These are phyloP conservation scores for Ischnura elegans DNA, from an alignment of 2,888 invertebrate species.

Conservation along the genomic window DNA sequence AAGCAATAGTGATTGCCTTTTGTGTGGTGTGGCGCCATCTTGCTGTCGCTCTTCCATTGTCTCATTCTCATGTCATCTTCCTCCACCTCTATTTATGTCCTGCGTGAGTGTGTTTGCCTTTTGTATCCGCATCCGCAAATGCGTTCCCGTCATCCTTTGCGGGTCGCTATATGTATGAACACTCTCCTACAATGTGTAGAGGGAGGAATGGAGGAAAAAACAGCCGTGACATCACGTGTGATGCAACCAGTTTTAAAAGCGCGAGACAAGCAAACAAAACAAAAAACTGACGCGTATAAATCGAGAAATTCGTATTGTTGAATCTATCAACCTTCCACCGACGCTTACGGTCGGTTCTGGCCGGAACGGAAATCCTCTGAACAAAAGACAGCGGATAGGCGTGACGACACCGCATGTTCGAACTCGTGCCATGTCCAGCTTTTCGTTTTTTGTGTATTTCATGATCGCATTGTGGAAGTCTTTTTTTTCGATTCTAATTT, in stretches of 20 bases:
- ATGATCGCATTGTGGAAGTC: background rate
- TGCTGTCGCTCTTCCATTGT: background rate
- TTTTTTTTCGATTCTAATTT: background rate
- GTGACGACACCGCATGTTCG: background rate
- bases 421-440: background rate
- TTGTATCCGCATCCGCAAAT: background rate
- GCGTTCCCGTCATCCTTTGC: background rate
- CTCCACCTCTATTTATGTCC: background rate
- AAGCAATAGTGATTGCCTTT: no score
- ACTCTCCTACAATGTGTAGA: no score
- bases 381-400: background rate
- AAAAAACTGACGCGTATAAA: background rate
- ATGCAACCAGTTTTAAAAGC: background rate
- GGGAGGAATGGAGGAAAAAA: background rate
- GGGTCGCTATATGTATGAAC: no score
- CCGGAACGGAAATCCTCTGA: background rate
- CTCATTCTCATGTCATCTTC: background rate
- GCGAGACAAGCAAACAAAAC: background rate
- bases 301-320: background rate
- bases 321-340: background rate
- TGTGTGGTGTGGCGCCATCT: no score
- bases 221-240: background rate
- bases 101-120: conserved; percentile 1
- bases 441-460: background rate
- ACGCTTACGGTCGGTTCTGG: background rate